These are phyloP conservation scores for Romanogobio albipinnatus DNA, from an alignment of 2,113 vertebrate species.

Conservation along the genomic window DNA sequence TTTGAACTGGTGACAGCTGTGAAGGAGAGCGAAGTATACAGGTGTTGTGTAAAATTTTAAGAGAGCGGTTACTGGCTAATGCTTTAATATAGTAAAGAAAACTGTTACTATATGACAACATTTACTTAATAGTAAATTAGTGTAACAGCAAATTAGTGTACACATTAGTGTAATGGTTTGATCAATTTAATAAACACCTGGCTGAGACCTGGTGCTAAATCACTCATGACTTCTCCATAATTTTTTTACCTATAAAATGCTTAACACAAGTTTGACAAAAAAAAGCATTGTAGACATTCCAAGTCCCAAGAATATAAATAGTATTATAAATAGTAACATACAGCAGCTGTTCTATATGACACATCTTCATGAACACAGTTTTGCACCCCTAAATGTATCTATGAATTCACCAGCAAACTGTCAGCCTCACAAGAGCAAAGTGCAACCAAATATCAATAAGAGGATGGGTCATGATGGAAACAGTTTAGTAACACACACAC, in stretches of 20 bases:
- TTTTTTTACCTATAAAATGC: neutral
- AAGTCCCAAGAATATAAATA: too few relatives aligned
- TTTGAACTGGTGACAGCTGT: neutral
- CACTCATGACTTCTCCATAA: neutral
- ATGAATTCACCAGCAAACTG: slow-evolving; percentile 4
- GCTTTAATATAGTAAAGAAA: neutral
- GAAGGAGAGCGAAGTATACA: neutral
- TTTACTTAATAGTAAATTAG: neutral
- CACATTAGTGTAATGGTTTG: neutral
- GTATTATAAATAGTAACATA: neutral
- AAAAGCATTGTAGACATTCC: neutral
- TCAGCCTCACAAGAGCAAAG: slow-evolving; percentile 6
- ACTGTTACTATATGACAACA: too few relatives aligned
- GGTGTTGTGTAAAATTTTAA: neutral
- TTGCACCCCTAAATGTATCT: neutral
- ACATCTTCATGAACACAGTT: neutral
- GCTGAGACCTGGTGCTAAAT: neutral
- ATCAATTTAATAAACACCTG: neutral
- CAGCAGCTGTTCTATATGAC: neutral
- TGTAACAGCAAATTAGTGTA: too few relatives aligned
- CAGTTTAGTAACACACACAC: slow-evolving; percentile 65
- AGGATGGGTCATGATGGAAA: slow-evolving; percentile 62
- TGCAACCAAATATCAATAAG: slow-evolving; percentile 32
- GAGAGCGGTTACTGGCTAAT: neutral
- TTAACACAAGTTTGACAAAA: neutral